phyloP scores from a whole-genome alignment of 2,888 invertebrate genomes.

The Harpagoxenus sublaevis region DNA sequence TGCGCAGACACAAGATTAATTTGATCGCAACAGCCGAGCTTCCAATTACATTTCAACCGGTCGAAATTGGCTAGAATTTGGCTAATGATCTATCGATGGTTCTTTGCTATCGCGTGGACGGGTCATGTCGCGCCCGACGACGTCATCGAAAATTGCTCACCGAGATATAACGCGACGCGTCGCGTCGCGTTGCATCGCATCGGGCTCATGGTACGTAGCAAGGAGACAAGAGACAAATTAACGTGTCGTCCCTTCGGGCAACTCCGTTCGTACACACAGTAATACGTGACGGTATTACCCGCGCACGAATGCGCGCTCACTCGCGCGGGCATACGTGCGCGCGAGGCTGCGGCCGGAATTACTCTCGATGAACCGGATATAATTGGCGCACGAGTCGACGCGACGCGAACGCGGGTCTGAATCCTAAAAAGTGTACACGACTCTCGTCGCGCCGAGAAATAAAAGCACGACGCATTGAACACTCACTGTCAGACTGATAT shows the following conservation, averaged over 20 bases:
- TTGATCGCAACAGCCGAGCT: not conserved
- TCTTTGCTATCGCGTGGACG: not conserved
- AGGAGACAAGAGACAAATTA: constrained; percentile 65
- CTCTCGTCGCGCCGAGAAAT: not conserved
- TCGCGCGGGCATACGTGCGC: constrained; percentile 54
- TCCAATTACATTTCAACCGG: not conserved
- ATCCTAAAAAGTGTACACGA: constrained; percentile 62
- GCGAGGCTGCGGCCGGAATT: constrained; percentile 55
- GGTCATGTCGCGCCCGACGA: constrained; percentile 20
- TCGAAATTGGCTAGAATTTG: constrained; percentile 34
- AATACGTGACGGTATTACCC: constrained; percentile 57
- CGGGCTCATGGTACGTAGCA: constrained; percentile 15
- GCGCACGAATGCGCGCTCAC: constrained; percentile 48
- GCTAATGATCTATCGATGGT: constrained; percentile 24
- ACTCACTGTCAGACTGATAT: not conserved
- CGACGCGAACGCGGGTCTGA: constrained; percentile 41
- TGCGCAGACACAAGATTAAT: constrained; percentile 21
- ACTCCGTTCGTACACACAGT: constrained; percentile 47
- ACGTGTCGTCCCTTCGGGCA: constrained; percentile 54
- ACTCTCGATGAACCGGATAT: constrained; percentile 54
- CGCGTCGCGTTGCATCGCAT: constrained; percentile 12
- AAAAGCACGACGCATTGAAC: constrained; percentile 26
- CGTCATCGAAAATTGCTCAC: constrained; percentile 47
- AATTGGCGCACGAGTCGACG: constrained; percentile 58
- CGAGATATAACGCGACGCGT: constrained; percentile 32